phyloP scores from a whole-genome alignment of 2,113 vertebrate genomes.

The Bos indicus region DNA sequence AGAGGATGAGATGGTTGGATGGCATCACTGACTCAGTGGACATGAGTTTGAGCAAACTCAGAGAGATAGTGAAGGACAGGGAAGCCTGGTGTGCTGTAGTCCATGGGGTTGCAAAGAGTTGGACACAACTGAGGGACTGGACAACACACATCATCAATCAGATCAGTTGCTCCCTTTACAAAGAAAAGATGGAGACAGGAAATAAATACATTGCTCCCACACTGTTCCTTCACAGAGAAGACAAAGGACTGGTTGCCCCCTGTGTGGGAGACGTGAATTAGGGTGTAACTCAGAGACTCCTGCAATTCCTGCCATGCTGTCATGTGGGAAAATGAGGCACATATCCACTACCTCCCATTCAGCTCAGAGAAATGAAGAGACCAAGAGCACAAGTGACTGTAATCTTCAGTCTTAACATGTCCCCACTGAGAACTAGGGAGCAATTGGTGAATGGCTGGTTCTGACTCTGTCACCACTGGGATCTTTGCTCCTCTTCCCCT shows the following conservation, averaged over 20 bases:
- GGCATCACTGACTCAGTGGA: neutral
- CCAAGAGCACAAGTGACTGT: neutral
- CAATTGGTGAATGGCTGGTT: neutral
- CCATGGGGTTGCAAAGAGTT: too few relatives aligned
- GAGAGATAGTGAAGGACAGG: neutral
- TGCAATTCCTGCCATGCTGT: neutral
- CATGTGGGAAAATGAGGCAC: neutral
- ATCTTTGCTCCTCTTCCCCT: rapidly evolving
- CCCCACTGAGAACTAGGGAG: neutral
- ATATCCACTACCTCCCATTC: neutral
- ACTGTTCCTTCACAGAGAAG: neutral
- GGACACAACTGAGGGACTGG: neutral
- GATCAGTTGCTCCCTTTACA: neutral
- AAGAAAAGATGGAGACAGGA: neutral
- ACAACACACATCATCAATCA: neutral
- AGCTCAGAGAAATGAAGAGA: neutral
- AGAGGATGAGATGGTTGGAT: neutral
- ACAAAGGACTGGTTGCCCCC: neutral
- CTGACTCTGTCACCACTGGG: neutral
- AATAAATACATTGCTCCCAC: neutral
- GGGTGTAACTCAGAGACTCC: neutral
- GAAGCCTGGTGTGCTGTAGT: neutral
- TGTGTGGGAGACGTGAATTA: too few relatives aligned
- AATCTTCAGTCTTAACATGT: neutral
- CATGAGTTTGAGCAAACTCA: neutral